phyloP scores from a whole-genome alignment of 2,888 invertebrate species.

The Enchytraeus crypticus region DNA sequence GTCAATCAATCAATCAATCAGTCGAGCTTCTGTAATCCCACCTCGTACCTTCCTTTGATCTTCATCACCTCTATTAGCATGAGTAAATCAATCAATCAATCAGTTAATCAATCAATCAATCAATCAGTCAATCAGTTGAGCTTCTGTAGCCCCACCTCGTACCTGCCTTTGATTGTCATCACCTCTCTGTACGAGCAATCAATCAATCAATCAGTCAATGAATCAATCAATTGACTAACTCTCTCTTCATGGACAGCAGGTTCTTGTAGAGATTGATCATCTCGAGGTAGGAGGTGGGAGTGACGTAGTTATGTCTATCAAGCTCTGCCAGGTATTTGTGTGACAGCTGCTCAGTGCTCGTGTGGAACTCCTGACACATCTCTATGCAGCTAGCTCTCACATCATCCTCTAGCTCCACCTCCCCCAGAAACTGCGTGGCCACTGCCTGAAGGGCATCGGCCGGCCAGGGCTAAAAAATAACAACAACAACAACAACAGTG shows the following conservation, averaged over 20 bases:
- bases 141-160: conserved; percentile 69
- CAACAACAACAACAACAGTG: too few relatives aligned
- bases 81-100: too few relatives aligned
- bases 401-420: conserved; percentile 66
- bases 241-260: conserved; percentile 66
- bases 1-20: too few relatives aligned
- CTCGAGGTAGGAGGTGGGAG: conserved; percentile 85
- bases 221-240: conserved; percentile 54
- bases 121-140: too few relatives aligned
- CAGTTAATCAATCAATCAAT: too few relatives aligned
- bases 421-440: conserved; percentile 69
- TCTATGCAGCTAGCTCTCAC: conserved; percentile 69
- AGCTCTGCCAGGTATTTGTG: conserved; percentile 57
- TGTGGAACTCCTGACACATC: conserved; percentile 82
- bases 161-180: conserved; percentile 43
- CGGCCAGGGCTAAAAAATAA: conserved; percentile 89
- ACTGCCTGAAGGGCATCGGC: conserved; percentile 82
- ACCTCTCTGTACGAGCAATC: conserved; percentile 38
- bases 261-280: conserved; percentile 80
- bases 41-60: conserved; percentile 41
- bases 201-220: neutral
- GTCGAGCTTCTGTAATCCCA: too few relatives aligned
- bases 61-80: conserved; percentile 55
- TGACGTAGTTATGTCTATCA: conserved; percentile 75
- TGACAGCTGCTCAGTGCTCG: conserved; percentile 63